A percentile compares a stretch with the other conserved stretches of the same genome.
Evolutionary conservation across 2,888 invertebrate species (phyloP).

Genomic region (Myopa testacea): DNA sequence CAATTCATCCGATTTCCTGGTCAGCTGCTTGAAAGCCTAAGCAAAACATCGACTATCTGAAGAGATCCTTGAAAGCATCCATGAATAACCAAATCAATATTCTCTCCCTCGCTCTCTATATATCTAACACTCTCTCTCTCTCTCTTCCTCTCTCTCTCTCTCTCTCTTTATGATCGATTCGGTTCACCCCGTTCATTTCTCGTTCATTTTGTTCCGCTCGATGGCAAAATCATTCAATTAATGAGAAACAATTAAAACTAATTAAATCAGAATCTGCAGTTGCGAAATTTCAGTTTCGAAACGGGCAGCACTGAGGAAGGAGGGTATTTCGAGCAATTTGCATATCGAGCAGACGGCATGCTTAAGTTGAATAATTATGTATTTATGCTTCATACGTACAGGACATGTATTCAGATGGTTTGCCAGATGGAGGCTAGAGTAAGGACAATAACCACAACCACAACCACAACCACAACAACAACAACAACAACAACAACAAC

Average conservation of each 20-base stretch:
- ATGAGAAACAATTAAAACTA: constrained; percentile 37
- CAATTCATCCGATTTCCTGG: neutral
- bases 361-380: too few species aligned
- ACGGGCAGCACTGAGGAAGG: constrained; percentile 8
- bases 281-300: neutral
- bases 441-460: too few species aligned
- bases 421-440: neutral
- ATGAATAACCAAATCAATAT: neutral
- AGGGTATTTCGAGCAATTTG: constrained; percentile 26
- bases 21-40: neutral
- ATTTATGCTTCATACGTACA: too few species aligned
- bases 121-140: neutral
- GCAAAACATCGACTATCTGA: neutral
- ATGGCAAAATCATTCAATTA: constrained; percentile 32
- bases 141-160: constrained; percentile 10
- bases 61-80: constrained; percentile 2
- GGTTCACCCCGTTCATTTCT: neutral
- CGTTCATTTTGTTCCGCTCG: neutral
- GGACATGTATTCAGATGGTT: too few species aligned
- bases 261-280: constrained; percentile 34
- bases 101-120: neutral
- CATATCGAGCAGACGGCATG: constrained; percentile 2
- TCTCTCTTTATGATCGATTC: constrained; percentile 10
- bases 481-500: neutral
- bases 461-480: too few species aligned